Percentiles rank a stretch among this genome's conserved stretches.
Conservation (phyloP, 1,140 invertebrate genomes). For the Megathymus violae region DNA sequence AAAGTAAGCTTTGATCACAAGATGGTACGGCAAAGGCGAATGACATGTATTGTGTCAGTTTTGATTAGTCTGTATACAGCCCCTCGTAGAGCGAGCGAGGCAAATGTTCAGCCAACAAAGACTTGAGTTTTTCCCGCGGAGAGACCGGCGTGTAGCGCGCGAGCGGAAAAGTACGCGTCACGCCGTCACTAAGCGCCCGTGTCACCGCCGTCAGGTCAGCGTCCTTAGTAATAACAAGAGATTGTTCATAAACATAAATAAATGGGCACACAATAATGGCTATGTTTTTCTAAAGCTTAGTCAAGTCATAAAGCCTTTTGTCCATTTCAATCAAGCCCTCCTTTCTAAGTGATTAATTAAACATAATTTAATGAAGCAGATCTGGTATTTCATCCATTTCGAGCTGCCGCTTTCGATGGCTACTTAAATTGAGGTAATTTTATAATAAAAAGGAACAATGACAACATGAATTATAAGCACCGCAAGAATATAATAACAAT, state of each 20-base stretch:
- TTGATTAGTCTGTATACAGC: slow-evolving; percentile 84
- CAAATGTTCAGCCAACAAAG: slow-evolving; percentile 90
- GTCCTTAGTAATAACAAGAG: slow-evolving; percentile 79
- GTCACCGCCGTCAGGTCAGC: slow-evolving; percentile 89
- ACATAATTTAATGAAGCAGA: not conserved
- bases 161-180: slow-evolving; percentile 91
- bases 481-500: too few relatives aligned
- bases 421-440: too few relatives aligned
- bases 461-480: too few relatives aligned
- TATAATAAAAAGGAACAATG: too few relatives aligned
- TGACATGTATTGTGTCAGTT: slow-evolving; percentile 21
- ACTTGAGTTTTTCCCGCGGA: slow-evolving; percentile 89
- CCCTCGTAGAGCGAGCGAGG: slow-evolving; percentile 90
- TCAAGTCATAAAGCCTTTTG: slow-evolving; percentile 13
- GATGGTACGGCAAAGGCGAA: slow-evolving; percentile 16
- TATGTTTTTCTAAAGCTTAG: slow-evolving; percentile 1
- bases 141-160: slow-evolving; percentile 91
- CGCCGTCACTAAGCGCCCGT: slow-evolving; percentile 88
- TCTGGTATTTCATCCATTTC: not conserved
- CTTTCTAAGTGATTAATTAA: slow-evolving; percentile 13
- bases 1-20: slow-evolving; percentile 6
- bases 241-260: slow-evolving; percentile 16
- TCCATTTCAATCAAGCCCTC: not conserved
- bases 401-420: too few relatives aligned
- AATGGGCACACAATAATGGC: not conserved